Evolutionary conservation across 2,113 vertebrate species (phyloP), one percentile per base, ranked within the genome.

Genomic region (Telmatochromis bifrenatus): DNA sequence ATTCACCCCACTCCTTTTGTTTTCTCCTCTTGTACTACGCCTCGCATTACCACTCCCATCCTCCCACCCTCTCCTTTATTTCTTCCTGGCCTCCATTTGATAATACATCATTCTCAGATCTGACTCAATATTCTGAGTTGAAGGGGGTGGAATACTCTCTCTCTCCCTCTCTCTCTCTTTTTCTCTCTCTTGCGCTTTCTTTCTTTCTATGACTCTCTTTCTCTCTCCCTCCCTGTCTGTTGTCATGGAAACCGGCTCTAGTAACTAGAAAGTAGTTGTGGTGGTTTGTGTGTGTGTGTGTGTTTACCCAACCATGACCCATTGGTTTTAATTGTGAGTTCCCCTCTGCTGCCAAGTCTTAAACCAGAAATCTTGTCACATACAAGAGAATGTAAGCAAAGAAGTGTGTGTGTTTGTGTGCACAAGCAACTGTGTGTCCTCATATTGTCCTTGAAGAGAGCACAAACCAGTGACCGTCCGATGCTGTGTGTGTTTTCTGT

Each of bases 171-270:
- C 55, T 5, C 55, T 33, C 28, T 19, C 28, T 60, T 6, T 60
- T 19, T 84, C 5, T 73, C 33, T 58, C 19, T 77, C 58, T 82
- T 65, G 60, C 3, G 12, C 26, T 77, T 9, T 82, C 23, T 73
- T 8, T 49, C 70, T 77, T 14, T 45, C 11, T 53, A 7, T 83
- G 79, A 83, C 85, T 83, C 23, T 60, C 23, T 56, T 53, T 75
- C 62, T 75, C 54, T 89, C 90, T 49, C 91, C 65, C 88, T 83
- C 79, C 77, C 79, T 83, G 93, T 96, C 95, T 95, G 96, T 97
- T 96, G 96, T 96, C 96, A 97, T 96, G 94, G 96, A 94, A 95
- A 96, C 96, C 82, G 7, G 94, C 92, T 91, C 90, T 82, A 92
- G 95, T 95, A 95, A 95, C 94, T 94, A 91, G 86, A 92, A 94